Evolutionary conservation across 2,888 invertebrate genomes (phyloP), one percentile per base, ranked within the genome.

Genomic region (Cynaeus angustus): DNA sequence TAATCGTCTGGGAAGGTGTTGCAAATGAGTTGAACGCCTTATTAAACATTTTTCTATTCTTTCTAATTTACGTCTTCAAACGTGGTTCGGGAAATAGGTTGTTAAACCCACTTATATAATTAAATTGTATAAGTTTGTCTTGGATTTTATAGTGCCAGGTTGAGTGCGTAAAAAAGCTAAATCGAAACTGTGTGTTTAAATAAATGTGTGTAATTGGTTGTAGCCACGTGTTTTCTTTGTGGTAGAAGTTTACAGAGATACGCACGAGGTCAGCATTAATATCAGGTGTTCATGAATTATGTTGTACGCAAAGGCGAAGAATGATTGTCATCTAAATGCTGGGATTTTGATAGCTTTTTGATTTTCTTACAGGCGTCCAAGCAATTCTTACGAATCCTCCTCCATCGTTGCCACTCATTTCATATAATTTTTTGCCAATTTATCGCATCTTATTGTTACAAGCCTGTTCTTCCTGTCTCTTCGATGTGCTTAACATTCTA

Each of bases 401-500:
- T 21, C 21, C 21, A 21, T 4, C 4, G 21, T 21, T 4, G 21
- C 21, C 21, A 4, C 21, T 21, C 21, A 21, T 21, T 21, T 21
- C 21, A 21, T 21, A 21, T 21, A 21, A 33, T 33, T n/a, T 33
- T 33, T 33, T 33, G 7, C n/a, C 7, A 4, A n/a, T 33, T 33
- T 33, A 33, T 33, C n/a, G 1, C 6, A n/a, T 33, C n/a, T 33
- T 33, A 33, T 33, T 7, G 33, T 33, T 33, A 9, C n/a, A 30
- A 30, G 9, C 9, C 53, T 9, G 10, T 38, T 56, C 56, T 56
- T 41, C 56, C 33, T 61, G 37, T 38, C 16, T 7, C 61, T 38
- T 38, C 48, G 50, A 52, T 67, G 66, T 52, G 59, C 45, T 59
- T 59, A 43, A 67, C 58, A 67, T 67, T 33, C 66, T 50, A 67